A percentile compares a stretch with the other conserved stretches of the same genome.
Conservation (phyloP, 2,113 vertebrate species). For the Spheniscus mendiculus region DNA sequence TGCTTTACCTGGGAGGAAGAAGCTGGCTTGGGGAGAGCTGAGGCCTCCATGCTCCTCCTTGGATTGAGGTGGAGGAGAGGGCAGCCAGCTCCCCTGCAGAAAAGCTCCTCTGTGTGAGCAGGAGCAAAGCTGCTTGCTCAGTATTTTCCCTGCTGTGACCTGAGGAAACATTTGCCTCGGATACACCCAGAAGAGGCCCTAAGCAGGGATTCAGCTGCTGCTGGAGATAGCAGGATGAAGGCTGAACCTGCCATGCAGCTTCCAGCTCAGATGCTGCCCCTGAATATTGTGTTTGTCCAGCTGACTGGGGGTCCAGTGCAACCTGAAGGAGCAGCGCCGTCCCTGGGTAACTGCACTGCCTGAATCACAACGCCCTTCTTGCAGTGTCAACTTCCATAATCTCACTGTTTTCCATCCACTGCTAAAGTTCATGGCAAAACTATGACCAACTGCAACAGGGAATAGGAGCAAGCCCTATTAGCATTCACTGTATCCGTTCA, state of each 20-base stretch:
- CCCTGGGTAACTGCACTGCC: not conserved
- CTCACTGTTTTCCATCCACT: not conserved
- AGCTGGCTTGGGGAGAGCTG: not conserved
- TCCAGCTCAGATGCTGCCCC: not conserved
- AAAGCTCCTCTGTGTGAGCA: not conserved
- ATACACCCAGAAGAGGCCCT: not conserved
- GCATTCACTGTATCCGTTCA: not conserved
- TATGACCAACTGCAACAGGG: not conserved
- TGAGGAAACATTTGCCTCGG: not conserved
- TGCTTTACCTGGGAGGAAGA: not conserved
- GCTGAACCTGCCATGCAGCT: not conserved
- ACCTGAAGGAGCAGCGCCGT: not conserved
- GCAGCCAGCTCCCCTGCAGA: not conserved
- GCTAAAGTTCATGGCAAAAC: not conserved
- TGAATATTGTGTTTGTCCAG: not conserved
- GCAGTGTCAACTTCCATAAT: not conserved
- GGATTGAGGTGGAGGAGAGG: not conserved
- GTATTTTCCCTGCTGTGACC: not conserved
- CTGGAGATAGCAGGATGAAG: not conserved
- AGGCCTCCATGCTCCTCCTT: rapidly evolving
- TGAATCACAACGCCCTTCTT: not conserved
- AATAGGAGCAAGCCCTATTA: not conserved
- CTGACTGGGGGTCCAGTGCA: not conserved
- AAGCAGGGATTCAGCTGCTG: not conserved
- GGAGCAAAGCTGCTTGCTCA: not conserved